phyloP scores from a whole-genome alignment of 1,140 invertebrate genomes.

The Sogatella furcifera region DNA sequence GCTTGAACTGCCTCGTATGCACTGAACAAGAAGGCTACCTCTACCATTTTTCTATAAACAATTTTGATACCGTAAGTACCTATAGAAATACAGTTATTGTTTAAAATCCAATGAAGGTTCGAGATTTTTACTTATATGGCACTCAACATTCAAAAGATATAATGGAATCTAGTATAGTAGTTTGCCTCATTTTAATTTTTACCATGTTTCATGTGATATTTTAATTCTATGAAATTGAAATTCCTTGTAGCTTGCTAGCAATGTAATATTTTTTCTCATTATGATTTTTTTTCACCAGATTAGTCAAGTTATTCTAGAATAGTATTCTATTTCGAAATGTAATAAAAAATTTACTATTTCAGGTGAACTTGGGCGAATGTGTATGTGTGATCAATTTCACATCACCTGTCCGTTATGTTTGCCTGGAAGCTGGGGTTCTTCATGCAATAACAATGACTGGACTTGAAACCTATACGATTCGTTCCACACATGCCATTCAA shows the following conservation, averaged over 20 bases:
- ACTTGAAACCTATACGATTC: conserved; percentile 64
- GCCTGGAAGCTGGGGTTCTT: conserved; percentile 53
- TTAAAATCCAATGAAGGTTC: no score
- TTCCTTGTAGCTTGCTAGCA: no score
- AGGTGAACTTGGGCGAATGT: conserved; percentile 24
- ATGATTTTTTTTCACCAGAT: no score
- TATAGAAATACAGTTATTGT: not conserved
- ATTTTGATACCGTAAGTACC: conserved; percentile 20
- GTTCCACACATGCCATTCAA: conserved; percentile 39
- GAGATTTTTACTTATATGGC: no score
- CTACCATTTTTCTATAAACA: conserved; percentile 39
- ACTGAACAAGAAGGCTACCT: conserved; percentile 46
- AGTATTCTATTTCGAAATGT: not conserved
- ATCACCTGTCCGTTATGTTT: conserved; percentile 50
- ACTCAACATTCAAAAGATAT: no score
- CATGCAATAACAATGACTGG: conserved; percentile 67
- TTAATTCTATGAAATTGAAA: no score
- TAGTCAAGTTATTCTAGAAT: no score
- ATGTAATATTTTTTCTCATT: no score
- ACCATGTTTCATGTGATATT: no score
- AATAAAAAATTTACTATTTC: conserved; percentile 10
- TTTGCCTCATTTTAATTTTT: no score
- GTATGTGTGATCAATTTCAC: conserved; percentile 51
- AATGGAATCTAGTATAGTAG: no score
- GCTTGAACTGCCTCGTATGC: conserved; percentile 36